phyloP scores from a whole-genome alignment of 2,888 invertebrate species.

The Leptothorax acervorum region DNA sequence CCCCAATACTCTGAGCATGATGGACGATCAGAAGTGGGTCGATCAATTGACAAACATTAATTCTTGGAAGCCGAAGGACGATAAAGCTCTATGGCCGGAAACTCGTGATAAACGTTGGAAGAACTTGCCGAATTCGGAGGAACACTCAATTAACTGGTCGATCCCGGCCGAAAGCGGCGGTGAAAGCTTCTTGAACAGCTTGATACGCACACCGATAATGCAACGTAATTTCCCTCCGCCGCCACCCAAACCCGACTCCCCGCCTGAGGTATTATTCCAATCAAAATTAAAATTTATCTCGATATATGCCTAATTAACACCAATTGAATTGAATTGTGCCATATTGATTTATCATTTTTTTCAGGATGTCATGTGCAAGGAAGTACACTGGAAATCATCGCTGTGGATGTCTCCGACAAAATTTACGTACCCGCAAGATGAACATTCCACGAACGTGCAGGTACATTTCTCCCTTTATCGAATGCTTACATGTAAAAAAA shows the following conservation, averaged over 20 bases:
- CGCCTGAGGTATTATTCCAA: constrained; percentile 84
- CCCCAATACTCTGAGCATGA: constrained; percentile 65
- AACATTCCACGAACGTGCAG: constrained; percentile 78
- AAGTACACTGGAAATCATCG: constrained; percentile 80
- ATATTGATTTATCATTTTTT: neutral
- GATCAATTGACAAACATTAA: constrained; percentile 52
- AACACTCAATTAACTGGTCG: constrained; percentile 77
- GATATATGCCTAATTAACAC: neutral
- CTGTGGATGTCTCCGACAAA: constrained; percentile 82
- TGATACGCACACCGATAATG: constrained; percentile 75
- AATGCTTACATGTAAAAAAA: neutral
- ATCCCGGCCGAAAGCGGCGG: constrained; percentile 70
- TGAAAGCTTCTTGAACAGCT: constrained; percentile 77
- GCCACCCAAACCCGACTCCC: constrained; percentile 86
- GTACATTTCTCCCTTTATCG: constrained; percentile 63
- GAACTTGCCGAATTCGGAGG: constrained; percentile 61
- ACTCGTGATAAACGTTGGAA: constrained; percentile 77
- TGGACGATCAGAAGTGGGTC: constrained; percentile 76
- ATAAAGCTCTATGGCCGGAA: constrained; percentile 72
- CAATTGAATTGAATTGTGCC: too few species aligned
- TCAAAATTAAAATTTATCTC: neutral
- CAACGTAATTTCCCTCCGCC: constrained; percentile 74
- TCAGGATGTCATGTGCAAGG: constrained; percentile 68
- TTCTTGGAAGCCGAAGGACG: constrained; percentile 74
- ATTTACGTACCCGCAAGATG: constrained; percentile 77